These are phyloP conservation scores for Pseudonaja textilis DNA, from an alignment of 2,113 vertebrate genomes.

Conservation along the genomic window DNA sequence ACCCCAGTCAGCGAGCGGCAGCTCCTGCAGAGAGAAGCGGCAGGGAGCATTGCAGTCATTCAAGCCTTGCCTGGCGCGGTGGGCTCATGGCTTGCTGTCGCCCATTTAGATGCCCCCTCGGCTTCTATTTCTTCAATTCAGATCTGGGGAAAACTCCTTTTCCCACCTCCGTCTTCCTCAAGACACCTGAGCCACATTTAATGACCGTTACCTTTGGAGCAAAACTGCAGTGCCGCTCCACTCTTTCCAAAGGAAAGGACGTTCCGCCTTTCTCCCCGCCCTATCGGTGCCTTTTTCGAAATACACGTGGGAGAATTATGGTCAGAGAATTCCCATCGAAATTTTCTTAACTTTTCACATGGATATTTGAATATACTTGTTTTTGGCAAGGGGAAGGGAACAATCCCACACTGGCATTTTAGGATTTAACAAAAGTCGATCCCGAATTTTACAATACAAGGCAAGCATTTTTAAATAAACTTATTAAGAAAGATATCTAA, in stretches of 20 bases:
- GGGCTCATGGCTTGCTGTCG: neutral
- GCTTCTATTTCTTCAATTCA: slow-evolving; percentile 39
- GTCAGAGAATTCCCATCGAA: neutral
- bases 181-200: neutral
- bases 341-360: neutral
- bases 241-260: neutral
- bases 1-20: slow-evolving; percentile 8
- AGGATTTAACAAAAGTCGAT: neutral
- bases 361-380: neutral
- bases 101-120: neutral
- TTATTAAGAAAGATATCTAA: neutral
- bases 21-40: slow-evolving; percentile 34
- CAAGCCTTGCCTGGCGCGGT: slow-evolving; percentile 43
- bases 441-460: neutral
- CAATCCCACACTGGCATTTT: neutral
- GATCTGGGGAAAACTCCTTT: slow-evolving; percentile 42
- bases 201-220: neutral
- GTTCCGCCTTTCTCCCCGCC: neutral
- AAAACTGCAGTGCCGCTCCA: neutral
- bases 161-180: neutral
- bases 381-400: neutral
- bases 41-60: slow-evolving; percentile 64
- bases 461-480: neutral
- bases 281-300: neutral
- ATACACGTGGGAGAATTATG: neutral